Evolutionary conservation across 2,888 invertebrate genomes (phyloP), one percentile per base, ranked within the genome.

Genomic region (Amphiduros pacificus): DNA sequence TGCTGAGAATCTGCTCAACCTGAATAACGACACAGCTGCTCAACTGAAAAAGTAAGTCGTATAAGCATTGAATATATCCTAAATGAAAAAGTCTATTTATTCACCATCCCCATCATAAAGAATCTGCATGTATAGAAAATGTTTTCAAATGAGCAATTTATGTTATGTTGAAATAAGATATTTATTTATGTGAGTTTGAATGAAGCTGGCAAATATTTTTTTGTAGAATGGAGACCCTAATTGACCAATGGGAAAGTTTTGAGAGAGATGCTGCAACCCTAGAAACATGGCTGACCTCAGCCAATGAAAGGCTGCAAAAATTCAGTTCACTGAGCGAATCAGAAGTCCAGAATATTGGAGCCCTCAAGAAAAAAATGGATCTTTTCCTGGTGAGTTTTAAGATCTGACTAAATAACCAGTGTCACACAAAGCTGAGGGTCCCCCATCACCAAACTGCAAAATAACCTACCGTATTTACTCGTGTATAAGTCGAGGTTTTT

Each of bases 221-320:
- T 55, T 52, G 14, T 65, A 80, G 80, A 60, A 71, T 77, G 57
- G 75, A 79, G 66, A 74, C 70, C 11, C 64, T 77, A 4, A 73
- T 76, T 40, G 76, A 77, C 48, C 77, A 77, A 61, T 66, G 75
- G 63, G 74, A 76, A 60, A 70, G 68, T 60, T 79, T 78, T 74
- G 78, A 78, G 55, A 69, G 72, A 1, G 76, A 79, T 59, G 73
- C 75, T 24, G 70, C 74, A 22, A 69, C 74, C 22, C 65, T 79
- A 57, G 71, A 72, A 53, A 70, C 74, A 40, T 80, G 79, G 79
- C 66, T 80, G 55, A 61, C 68, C 2, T 69, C 75, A 20, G 78
- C 78, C 24, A 71, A 69, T 54, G 71, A 70, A 41, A 74, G 75
- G 54, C 63, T 77, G 14, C 65, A 70, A 6, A 61, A 69, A 36